phyloP scores from a whole-genome alignment of 2,113 vertebrate genomes.

The Sclerurus mexicanus region DNA sequence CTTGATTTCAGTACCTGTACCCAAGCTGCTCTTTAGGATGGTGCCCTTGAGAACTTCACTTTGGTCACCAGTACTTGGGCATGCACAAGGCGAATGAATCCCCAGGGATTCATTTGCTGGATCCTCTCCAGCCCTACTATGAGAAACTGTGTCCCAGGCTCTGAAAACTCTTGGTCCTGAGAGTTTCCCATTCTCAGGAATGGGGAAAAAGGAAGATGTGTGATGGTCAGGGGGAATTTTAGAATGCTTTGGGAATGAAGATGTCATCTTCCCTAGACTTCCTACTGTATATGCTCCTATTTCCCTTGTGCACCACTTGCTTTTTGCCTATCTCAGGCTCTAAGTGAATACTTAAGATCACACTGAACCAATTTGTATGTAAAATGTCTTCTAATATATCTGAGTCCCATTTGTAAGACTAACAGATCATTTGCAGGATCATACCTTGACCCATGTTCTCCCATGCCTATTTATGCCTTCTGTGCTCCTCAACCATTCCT shows the following conservation, averaged over 20 bases:
- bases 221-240: fast-evolving
- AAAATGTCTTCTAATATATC: neutral
- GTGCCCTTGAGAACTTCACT: neutral
- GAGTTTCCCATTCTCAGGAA: neutral
- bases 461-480: neutral
- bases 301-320: neutral
- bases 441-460: neutral
- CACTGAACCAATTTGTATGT: neutral
- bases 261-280: neutral
- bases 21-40: neutral
- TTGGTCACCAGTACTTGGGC: neutral
- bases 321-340: neutral
- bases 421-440: neutral
- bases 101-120: neutral
- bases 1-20: neutral
- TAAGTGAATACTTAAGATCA: neutral
- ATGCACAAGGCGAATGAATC: neutral
- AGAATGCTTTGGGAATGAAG: neutral
- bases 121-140: neutral
- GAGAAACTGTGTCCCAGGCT: neutral
- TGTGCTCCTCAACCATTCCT: neutral
- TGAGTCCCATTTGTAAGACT: neutral
- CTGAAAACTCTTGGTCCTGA: neutral
- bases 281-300: neutral
- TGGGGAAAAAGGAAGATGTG: neutral